These are phyloP conservation scores for Seira musarum DNA, from an alignment of 2,888 invertebrate species.

Conservation along the genomic window DNA sequence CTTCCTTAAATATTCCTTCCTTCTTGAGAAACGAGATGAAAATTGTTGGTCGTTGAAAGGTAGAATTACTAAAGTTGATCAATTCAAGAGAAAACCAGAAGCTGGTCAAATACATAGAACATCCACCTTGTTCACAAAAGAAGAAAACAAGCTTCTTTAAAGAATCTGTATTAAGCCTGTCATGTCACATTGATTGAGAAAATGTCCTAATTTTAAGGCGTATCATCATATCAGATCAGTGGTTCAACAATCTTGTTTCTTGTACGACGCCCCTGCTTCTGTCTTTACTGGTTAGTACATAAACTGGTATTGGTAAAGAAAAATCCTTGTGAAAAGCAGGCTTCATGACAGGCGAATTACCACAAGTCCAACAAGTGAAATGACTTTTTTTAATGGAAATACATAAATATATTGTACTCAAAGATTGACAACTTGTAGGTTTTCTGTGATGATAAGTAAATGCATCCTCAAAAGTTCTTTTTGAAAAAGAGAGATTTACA, in stretches of 20 bases:
- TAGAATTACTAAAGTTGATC: not conserved
- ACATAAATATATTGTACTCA: not conserved
- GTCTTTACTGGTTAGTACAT: not conserved
- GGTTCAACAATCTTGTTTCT: constrained; percentile 19
- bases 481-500: constrained; percentile 2
- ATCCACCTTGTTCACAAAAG: constrained; percentile 40
- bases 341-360: not conserved
- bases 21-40: too few species aligned
- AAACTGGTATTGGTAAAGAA: constrained; percentile 17
- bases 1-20: too few species aligned
- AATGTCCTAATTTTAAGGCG: constrained; percentile 8
- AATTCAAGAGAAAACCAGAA: constrained; percentile 8
- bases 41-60: not conserved
- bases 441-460: not conserved
- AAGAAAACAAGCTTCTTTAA: too few species aligned
- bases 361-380: not conserved
- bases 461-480: not conserved
- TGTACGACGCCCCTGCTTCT: constrained; percentile 3
- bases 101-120: constrained; percentile 41
- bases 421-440: constrained; percentile 17
- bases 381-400: constrained; percentile 1
- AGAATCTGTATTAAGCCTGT: too few species aligned
- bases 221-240: constrained; percentile 5
- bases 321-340: not conserved
- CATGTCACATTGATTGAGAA: constrained; percentile 1